Percentiles rank a stretch among this genome's conserved stretches.
Evolutionary conservation across 1,140 invertebrate genomes (phyloP).

Genomic region (Globodera ellingtonae): DNA sequence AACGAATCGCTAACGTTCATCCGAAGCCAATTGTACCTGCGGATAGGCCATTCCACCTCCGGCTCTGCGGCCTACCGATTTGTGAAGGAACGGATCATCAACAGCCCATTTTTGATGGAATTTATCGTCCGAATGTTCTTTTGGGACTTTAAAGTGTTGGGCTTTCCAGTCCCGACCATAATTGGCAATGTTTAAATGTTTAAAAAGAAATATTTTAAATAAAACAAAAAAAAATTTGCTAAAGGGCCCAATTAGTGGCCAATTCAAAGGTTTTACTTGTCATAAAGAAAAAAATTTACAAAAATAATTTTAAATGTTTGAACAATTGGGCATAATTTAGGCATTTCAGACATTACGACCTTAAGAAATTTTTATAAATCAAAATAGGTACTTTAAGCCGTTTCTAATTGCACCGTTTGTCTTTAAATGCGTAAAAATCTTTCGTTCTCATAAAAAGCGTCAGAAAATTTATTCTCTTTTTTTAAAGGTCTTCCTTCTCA

Average conservation of each 20-base stretch:
- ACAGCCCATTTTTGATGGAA: conserved; percentile 46
- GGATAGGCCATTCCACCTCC: conserved; percentile 33
- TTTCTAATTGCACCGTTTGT: background rate
- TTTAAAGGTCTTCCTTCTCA: too few species aligned
- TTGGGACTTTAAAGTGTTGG: conserved; percentile 39
- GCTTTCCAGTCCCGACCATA: conserved; percentile 33
- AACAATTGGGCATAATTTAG: background rate
- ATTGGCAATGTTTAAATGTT: too few species aligned
- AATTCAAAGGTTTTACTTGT: too few species aligned
- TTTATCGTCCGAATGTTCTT: conserved; percentile 43
- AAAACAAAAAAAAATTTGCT: too few species aligned
- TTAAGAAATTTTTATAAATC: background rate
- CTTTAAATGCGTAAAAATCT: background rate
- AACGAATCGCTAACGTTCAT: conserved; percentile 24
- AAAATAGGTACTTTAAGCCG: too few species aligned
- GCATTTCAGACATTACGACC: background rate
- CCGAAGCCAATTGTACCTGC: conserved; percentile 11
- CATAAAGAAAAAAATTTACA: too few species aligned
- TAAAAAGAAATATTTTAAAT: too few species aligned
- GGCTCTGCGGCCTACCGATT: conserved; percentile 38
- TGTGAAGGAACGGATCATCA: conserved; percentile 28
- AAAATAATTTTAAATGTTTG: too few species aligned
- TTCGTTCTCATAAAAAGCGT: background rate
- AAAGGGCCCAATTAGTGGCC: too few species aligned
- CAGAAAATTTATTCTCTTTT: background rate